Evolutionary conservation across 2,113 vertebrate genomes (phyloP).

Genomic region (Dasyornis broadbenti): DNA sequence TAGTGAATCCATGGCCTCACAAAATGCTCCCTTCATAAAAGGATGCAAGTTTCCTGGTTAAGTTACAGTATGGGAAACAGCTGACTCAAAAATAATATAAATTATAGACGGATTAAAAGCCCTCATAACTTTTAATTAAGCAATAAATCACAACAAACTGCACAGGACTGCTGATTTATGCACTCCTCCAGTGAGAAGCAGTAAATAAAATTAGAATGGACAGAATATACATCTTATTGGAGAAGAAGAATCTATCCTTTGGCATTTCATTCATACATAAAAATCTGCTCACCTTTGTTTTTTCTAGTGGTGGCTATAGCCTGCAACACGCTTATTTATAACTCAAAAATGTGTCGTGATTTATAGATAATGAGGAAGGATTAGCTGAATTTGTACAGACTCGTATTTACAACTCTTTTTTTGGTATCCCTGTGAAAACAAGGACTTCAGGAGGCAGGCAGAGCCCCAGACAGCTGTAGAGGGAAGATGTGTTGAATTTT

Average conservation of each 20-base stretch:
- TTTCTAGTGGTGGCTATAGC: neutral
- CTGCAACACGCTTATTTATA: neutral
- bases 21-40: neutral
- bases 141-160: slow-evolving; percentile 59
- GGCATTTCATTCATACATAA: slow-evolving; percentile 10
- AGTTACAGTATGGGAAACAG: slow-evolving; percentile 24
- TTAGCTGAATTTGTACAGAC: neutral
- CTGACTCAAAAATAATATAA: slow-evolving; percentile 59
- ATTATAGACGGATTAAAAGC: slow-evolving; percentile 56
- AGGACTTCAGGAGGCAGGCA: neutral
- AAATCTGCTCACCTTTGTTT: slow-evolving; percentile 1
- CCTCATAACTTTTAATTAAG: slow-evolving; percentile 69
- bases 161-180: slow-evolving; percentile 46
- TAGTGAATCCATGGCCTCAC: neutral
- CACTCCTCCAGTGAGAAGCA: slow-evolving; percentile 13
- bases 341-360: neutral
- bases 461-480: neutral
- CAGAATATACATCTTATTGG: slow-evolving; percentile 1
- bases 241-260: neutral
- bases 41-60: slow-evolving; percentile 8
- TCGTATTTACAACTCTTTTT: neutral
- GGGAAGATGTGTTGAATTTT: neutral
- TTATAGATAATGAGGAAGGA: neutral
- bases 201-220: slow-evolving; percentile 54
- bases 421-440: neutral